Conservation (phyloP, 2,888 invertebrate species). For the Diaperis boleti region DNA sequence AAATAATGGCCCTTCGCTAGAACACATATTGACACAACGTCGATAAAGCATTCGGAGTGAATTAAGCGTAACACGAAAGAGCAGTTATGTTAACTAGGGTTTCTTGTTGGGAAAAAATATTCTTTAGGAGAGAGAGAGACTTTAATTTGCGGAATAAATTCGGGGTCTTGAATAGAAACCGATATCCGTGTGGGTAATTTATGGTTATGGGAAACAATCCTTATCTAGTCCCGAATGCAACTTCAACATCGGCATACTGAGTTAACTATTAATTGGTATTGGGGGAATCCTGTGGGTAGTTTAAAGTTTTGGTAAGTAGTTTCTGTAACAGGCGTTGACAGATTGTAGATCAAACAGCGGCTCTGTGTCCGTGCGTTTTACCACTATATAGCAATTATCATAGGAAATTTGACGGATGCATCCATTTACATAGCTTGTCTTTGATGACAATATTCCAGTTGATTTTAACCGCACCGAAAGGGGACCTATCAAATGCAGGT, state of each 20-base stretch:
- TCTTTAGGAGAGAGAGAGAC: no score
- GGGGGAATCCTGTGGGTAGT: background rate
- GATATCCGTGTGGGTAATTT: no score
- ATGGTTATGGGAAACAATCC: background rate
- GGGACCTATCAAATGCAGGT: no score
- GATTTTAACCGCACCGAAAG: no score
- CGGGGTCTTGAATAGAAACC: background rate
- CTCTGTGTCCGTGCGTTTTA: no score
- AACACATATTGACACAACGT: conserved; percentile 30
- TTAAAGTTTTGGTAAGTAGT: background rate
- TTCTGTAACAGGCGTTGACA: background rate
- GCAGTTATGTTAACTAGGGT: conserved; percentile 12
- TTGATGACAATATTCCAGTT: no score
- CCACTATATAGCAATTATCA: no score
- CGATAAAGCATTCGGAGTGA: conserved; percentile 22
- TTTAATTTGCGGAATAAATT: no score
- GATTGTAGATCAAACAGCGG: no score
- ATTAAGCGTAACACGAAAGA: conserved; percentile 22
- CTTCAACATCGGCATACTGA: background rate
- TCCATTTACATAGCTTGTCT: no score
- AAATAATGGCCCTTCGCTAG: conserved; percentile 20
- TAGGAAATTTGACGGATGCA: no score
- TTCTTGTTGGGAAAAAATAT: background rate
- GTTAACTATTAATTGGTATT: background rate
- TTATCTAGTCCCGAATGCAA: background rate